Evolutionary conservation across 2,888 invertebrate genomes (phyloP), one percentile per base, ranked within the genome.

Genomic region (Sisyra terminalis): DNA sequence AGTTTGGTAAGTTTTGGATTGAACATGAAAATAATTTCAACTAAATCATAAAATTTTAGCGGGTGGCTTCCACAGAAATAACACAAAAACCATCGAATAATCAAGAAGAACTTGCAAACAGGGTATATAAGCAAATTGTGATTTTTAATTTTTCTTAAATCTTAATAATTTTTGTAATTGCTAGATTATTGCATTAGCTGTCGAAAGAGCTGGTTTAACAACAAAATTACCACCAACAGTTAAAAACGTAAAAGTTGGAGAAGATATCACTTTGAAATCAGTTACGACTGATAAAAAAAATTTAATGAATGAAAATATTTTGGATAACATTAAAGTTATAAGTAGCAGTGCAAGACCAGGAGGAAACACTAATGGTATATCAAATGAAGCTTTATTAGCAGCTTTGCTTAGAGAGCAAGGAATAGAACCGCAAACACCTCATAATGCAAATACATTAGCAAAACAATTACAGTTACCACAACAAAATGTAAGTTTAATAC

Each of bases 331-430:
- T 40, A 46, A 24, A 40, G 48, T 8, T 48, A 42, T 31, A 8
- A 55, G 48, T 15, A 51, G 53, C 17, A 48, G 53, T 36, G 50
- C 53, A 2, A 49, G 57, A 1, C 46, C 53, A 8, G 51, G 57
- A 2, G 48, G 47, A 54, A 2, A 49, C 55, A 56, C 55, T 10
- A 73, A 67, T 44, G 76, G 75, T 10, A 71, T 73, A 51, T 72
- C 71, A 45, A 73, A 78, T 51, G 80, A 80, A 46, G 80, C 80
- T 1, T 61, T 81, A 46, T 64, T 81, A 17, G 79, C 80, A 1
- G 75, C 78, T 3, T 59, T 80, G 43, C 61, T 81, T 39, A 79
- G 79, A 60, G 73, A 78, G 51, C 73, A 78, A 54, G 80, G 80
- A 32, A 78, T 81, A 50, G 78, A 75, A 45, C 80, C 82, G 3